A percentile compares a stretch with the other conserved stretches of the same genome.
Conservation (phyloP, 92 coral and sea anemone species). For the Umimayanthus chanpuru region DNA sequence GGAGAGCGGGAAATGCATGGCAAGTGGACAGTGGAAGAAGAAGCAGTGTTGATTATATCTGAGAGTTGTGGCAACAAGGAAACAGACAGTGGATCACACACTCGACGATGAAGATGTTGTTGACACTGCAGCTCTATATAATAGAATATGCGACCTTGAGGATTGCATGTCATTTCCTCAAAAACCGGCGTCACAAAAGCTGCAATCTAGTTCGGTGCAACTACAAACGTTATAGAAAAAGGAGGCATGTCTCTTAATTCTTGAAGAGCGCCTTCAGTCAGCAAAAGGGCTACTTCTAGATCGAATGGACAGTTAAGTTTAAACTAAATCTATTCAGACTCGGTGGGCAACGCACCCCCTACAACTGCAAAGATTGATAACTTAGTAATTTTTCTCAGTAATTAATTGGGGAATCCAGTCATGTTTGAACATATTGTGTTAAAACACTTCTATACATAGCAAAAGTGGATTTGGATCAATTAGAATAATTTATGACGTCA, state of each 20-base stretch:
- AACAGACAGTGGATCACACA: background rate
- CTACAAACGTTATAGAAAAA: background rate
- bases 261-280: background rate
- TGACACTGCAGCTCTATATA: background rate
- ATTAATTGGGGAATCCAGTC: no score
- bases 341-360: no score
- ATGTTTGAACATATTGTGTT: no score
- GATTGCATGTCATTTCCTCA: background rate
- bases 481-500: no score
- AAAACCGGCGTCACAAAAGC: background rate
- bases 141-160: background rate
- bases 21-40: conserved; percentile 17
- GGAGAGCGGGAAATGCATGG: conserved; percentile 14
- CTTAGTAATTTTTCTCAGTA: no score
- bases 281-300: background rate
- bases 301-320: no score
- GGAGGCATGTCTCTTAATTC: background rate
- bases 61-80: background rate
- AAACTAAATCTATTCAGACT: no score
- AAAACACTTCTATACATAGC: no score
- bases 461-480: no score
- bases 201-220: background rate
- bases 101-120: background rate
- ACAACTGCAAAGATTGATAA: no score
- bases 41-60: background rate